Evolutionary conservation across 2,797 vertebrate genomes (phyloP).

Genomic region (Chanos chanos): DNA sequence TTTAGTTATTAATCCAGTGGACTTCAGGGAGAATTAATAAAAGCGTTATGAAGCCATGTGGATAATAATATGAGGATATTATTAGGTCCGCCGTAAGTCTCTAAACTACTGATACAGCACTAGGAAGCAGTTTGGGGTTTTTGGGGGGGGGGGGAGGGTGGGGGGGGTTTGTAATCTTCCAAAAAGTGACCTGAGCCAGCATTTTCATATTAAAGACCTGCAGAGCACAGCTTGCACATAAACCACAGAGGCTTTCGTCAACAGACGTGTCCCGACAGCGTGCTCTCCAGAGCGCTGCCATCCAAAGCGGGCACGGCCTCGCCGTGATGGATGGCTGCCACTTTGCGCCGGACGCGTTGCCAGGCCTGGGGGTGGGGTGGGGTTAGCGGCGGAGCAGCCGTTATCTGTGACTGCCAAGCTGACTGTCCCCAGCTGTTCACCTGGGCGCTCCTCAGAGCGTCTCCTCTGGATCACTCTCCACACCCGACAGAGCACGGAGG

Average conservation of each 20-base stretch:
- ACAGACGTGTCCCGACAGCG: neutral
- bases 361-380: neutral
- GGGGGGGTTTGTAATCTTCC: no score
- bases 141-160: no score
- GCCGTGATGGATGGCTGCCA: neutral
- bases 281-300: no score
- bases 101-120: no score
- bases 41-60: neutral
- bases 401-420: neutral
- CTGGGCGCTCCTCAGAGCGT: slow-evolving; percentile 18
- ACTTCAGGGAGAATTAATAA: neutral
- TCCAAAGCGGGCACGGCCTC: neutral
- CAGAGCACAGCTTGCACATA: no score
- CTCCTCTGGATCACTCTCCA: slow-evolving; percentile 14
- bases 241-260: no score
- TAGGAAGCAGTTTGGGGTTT: no score
- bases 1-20: neutral
- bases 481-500: neutral
- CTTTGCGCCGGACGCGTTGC: neutral
- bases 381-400: no score
- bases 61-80: neutral
- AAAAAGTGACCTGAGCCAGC: neutral
- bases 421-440: slow-evolving; percentile 4
- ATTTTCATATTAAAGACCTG: no score
- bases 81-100: no score